phyloP scores from a whole-genome alignment of 2,797 vertebrate genomes.

The Mus spretus region DNA sequence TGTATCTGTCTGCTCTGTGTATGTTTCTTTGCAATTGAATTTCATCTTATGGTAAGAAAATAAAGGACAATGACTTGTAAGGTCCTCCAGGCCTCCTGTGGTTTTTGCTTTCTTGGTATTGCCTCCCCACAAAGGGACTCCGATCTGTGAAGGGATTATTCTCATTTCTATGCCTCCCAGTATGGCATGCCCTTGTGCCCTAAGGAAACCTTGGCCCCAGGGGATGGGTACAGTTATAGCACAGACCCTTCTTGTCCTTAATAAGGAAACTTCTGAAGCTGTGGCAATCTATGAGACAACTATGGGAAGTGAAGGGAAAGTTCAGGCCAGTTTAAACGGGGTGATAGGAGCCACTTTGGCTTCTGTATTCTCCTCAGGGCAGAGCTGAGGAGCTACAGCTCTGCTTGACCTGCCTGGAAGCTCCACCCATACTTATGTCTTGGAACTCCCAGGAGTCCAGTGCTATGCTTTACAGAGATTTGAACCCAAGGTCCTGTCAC shows the following conservation, averaged over 20 bases:
- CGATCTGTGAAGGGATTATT: not conserved
- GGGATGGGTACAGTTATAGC: not conserved
- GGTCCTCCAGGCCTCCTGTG: not conserved
- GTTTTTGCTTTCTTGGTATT: not conserved
- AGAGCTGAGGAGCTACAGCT: no score
- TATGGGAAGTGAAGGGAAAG: not conserved
- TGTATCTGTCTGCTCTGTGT: slow-evolving; percentile 68
- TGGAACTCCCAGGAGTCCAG: not conserved
- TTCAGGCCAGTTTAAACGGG: not conserved
- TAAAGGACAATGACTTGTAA: slow-evolving; percentile 79
- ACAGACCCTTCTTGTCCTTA: not conserved
- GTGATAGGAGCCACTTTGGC: not conserved
- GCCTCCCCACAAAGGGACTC: not conserved
- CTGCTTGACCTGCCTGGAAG: not conserved
- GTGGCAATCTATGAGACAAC: not conserved
- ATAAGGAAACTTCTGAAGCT: not conserved
- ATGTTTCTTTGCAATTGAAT: slow-evolving; percentile 71
- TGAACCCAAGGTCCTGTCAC: not conserved
- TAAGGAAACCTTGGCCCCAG: not conserved
- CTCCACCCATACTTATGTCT: not conserved
- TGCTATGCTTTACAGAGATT: not conserved
- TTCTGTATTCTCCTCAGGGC: not conserved
- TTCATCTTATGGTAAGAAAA: slow-evolving; percentile 73
- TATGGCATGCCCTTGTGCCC: not conserved
- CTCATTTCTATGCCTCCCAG: not conserved